phyloP scores from a whole-genome alignment of 2,113 vertebrate genomes.

The Crotalus viridis region DNA sequence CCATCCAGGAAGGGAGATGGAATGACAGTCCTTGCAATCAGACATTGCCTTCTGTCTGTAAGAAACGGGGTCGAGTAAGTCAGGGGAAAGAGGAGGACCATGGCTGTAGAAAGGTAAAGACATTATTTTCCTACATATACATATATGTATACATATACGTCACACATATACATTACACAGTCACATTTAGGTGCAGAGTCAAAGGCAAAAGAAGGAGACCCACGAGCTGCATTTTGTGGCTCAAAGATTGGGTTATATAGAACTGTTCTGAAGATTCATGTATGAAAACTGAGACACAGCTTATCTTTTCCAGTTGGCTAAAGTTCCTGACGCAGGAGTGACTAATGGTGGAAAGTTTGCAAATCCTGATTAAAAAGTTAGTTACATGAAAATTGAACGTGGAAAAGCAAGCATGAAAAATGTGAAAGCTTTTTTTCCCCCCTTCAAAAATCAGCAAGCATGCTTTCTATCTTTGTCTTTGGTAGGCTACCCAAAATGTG shows the following conservation, averaged over 20 bases:
- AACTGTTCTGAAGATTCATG: background rate
- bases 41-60: conserved; percentile 93
- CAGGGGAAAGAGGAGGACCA: conserved; percentile 83
- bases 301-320: background rate
- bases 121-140: background rate
- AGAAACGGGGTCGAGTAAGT: conserved; percentile 83
- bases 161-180: background rate
- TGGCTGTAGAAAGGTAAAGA: conserved; percentile 84
- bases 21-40: conserved; percentile 95
- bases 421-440: background rate
- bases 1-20: conserved; percentile 90
- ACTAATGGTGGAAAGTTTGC: background rate
- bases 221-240: background rate
- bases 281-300: background rate
- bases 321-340: background rate
- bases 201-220: background rate
- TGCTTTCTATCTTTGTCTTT: background rate
- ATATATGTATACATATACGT: background rate
- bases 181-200: too few species aligned
- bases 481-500: too few species aligned
- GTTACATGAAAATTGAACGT: background rate
- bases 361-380: background rate
- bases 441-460: background rate
- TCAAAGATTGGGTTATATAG: background rate
- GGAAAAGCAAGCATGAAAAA: background rate